Conservation (phyloP, 2,113 vertebrate species). For the Zeus faber region DNA sequence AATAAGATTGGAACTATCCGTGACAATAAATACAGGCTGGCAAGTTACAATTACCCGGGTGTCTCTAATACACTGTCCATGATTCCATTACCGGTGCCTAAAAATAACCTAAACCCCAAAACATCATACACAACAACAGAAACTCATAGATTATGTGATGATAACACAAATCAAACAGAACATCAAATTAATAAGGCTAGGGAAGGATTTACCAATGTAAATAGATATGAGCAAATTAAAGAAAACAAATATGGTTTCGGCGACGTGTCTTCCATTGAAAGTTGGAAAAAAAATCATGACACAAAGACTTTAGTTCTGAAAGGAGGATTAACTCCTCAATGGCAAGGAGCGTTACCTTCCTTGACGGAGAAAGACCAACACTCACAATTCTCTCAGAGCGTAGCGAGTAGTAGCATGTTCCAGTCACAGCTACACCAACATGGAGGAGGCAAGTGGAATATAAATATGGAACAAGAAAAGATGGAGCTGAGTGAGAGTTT, state of each 20-base stretch:
- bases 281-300: slow-evolving; percentile 34
- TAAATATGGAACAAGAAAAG: slow-evolving; percentile 21
- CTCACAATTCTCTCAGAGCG: slow-evolving; percentile 32
- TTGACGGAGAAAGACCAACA: slow-evolving; percentile 55
- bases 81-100: neutral
- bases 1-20: slow-evolving; percentile 23
- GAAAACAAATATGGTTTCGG: slow-evolving; percentile 44
- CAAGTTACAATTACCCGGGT: neutral
- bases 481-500: slow-evolving; percentile 16
- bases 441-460: slow-evolving; percentile 21
- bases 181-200: slow-evolving; percentile 40
- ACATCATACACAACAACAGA: slow-evolving; percentile 32
- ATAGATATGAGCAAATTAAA: slow-evolving; percentile 44
- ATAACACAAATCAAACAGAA: slow-evolving; percentile 42
- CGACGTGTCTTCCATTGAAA: slow-evolving; percentile 49
- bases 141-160: slow-evolving; percentile 24
- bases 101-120: slow-evolving; percentile 3
- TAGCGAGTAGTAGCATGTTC: neutral
- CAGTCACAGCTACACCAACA: slow-evolving; percentile 26
- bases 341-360: slow-evolving; percentile 52
- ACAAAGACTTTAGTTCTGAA: slow-evolving; percentile 36
- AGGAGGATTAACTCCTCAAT: slow-evolving; percentile 26
- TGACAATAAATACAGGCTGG: slow-evolving; percentile 15
- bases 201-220: slow-evolving; percentile 39
- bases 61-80: neutral